Evolutionary conservation across 1,140 invertebrate species (phyloP), one percentile per base, ranked within the genome.

Genomic region (Latrodectus geometricus): DNA sequence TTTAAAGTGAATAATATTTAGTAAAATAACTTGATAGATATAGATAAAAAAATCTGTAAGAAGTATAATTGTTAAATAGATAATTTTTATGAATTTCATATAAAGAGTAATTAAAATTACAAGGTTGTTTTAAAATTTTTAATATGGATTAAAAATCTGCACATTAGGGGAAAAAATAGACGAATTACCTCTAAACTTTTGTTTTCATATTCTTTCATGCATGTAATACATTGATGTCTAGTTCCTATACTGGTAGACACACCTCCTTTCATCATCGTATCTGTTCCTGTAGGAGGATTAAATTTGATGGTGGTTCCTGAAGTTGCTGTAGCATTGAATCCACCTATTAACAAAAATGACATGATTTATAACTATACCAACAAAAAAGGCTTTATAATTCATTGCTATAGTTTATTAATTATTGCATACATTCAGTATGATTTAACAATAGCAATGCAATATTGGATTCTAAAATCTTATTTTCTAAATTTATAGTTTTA

Each of bases 161-260:
- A 66, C 9, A 66, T 8, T 0, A 14, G 14, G 7, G 15, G 3
- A 15, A 14, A 15, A 66, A 85, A 88, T 20, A 20, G 15, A 56
- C 14, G 65, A 9, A 61, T 9, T 86, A 91, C 91, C 91, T 99
- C 97, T 48, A 99, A 91, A 0, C 96, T 97, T 92, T 99, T 99
- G 35, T 90, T 92, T 90, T 99, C 97, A 92, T 99, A 99, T 90
- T 99, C 97, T 92, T 99, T 98, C 98, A 99, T 99, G 87, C 95
- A 96, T 8, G 96, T 97, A 66, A 99, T 99, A 90, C 97, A 98
- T 90, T 98, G 96, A 91, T 98, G 97, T 89, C 96, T 94, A 4
- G 97, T 99, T 84, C 94, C 95, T 88, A 99, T 97, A 83, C 92
- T 97, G 88, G 94, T 94, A 2, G 95, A 94, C 14, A 93, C 93